Evolutionary conservation across 2,113 vertebrate species (phyloP).

Genomic region (Trematocara variabile): DNA sequence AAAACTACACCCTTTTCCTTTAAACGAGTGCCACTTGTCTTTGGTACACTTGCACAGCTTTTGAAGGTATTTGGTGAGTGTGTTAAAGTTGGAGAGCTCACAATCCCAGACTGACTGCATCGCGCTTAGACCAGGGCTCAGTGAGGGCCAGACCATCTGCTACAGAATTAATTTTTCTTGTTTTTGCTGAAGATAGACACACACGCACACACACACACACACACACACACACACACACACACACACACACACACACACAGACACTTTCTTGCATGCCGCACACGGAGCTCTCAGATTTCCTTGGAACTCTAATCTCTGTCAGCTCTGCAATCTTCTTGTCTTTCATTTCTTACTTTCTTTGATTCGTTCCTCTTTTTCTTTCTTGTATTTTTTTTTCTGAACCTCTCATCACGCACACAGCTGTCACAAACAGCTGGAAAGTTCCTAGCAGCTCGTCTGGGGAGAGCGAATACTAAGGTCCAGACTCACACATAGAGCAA

Average conservation of each 20-base stretch:
- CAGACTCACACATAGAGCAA: background rate
- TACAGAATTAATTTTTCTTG: background rate
- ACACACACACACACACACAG: too few relatives aligned
- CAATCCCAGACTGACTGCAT: background rate
- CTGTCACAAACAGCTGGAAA: slow-evolving; percentile 68
- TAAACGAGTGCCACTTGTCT: background rate
- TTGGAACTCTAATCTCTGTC: slow-evolving; percentile 30
- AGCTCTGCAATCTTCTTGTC: slow-evolving; percentile 30
- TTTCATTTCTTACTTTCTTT: slow-evolving; percentile 18
- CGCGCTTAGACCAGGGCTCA: background rate
- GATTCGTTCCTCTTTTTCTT: slow-evolving; percentile 21
- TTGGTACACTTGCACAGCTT: background rate
- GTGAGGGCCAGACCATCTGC: background rate
- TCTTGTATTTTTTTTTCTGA: background rate
- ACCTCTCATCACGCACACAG: slow-evolving; percentile 29
- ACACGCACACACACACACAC: background rate
- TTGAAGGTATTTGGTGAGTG: background rate
- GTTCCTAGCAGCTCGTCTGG: background rate
- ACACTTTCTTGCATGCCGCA: background rate
- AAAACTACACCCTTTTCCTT: background rate
- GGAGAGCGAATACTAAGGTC: slow-evolving; percentile 5
- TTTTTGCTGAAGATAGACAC: background rate
- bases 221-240: background rate
- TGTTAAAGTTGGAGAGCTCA: background rate
- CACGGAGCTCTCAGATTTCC: slow-evolving; percentile 23